These are phyloP conservation scores for Staurois parvus DNA, from an alignment of 2,797 vertebrate species.

Conservation along the genomic window DNA sequence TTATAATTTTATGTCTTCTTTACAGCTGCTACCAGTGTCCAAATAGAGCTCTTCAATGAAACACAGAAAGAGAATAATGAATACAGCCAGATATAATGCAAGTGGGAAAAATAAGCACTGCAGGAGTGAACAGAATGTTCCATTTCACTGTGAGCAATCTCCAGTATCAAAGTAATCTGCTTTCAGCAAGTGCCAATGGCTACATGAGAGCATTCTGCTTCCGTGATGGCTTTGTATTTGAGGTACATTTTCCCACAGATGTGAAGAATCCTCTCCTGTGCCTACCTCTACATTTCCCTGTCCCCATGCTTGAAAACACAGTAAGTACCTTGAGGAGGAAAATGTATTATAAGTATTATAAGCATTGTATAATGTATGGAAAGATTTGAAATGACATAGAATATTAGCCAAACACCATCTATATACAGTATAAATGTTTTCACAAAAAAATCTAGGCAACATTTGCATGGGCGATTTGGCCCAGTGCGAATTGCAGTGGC, in stretches of 20 bases:
- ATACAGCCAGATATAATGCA: not conserved
- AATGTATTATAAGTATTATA: too few relatives aligned
- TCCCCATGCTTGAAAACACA: not conserved
- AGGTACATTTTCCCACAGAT: not conserved
- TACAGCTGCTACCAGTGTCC: not conserved
- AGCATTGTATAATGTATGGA: too few relatives aligned
- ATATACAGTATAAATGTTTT: too few relatives aligned
- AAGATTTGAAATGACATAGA: too few relatives aligned
- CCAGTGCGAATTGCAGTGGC: too few relatives aligned
- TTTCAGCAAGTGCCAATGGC: not conserved
- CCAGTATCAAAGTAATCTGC: not conserved
- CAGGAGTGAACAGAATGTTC: not conserved
- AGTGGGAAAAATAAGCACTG: constrained; percentile 2
- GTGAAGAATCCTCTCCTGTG: not conserved
- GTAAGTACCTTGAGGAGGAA: too few relatives aligned
- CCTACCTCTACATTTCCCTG: not conserved
- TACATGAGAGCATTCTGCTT: not conserved
- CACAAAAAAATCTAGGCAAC: too few relatives aligned
- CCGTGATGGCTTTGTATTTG: not conserved
- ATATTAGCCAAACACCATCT: too few relatives aligned
- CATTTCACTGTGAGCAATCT: not conserved
- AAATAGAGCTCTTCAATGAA: not conserved
- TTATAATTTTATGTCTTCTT: not conserved
- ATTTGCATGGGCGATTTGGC: too few relatives aligned
- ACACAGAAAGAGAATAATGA: not conserved